Evolutionary conservation across 1,140 invertebrate species (phyloP).

Genomic region (Achatina immaculata): DNA sequence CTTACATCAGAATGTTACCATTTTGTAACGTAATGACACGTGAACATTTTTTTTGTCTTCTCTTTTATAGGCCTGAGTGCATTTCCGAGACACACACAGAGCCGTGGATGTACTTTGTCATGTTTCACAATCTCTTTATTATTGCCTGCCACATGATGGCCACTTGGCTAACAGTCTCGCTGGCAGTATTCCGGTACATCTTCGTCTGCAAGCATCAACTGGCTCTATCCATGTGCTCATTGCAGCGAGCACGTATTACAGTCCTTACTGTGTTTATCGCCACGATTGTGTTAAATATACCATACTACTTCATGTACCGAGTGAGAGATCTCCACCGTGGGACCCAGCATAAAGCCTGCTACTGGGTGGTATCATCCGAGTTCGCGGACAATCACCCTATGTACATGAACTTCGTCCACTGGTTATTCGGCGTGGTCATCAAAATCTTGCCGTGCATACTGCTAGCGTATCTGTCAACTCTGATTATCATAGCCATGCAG

Average conservation of each 20-base stretch:
- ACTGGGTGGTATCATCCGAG: constrained; percentile 50
- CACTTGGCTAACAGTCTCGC: constrained; percentile 90
- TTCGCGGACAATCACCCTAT: constrained; percentile 45
- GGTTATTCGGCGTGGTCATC: constrained; percentile 87
- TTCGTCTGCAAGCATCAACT: constrained; percentile 84
- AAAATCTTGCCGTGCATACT: constrained; percentile 86
- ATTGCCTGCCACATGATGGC: constrained; percentile 91
- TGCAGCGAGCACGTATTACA: constrained; percentile 81
- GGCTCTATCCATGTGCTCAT: constrained; percentile 81
- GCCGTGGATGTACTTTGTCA: constrained; percentile 64
- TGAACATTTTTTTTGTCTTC: background rate
- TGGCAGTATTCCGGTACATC: constrained; percentile 94
- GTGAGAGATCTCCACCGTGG: constrained; percentile 40
- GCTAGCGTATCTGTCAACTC: constrained; percentile 83
- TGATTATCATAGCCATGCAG: constrained; percentile 82
- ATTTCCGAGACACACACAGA: background rate
- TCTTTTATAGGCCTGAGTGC: background rate
- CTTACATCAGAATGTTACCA: no score
- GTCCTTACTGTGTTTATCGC: constrained; percentile 81
- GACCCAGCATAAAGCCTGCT: constrained; percentile 36
- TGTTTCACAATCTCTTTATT: constrained; percentile 76
- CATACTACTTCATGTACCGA: constrained; percentile 76
- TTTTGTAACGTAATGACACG: no score
- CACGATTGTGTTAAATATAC: constrained; percentile 83
- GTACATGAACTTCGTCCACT: constrained; percentile 75